A percentile compares a stretch with the other conserved stretches of the same genome.
Conservation (phyloP, 2,113 vertebrate species). For the Catharus minimus region DNA sequence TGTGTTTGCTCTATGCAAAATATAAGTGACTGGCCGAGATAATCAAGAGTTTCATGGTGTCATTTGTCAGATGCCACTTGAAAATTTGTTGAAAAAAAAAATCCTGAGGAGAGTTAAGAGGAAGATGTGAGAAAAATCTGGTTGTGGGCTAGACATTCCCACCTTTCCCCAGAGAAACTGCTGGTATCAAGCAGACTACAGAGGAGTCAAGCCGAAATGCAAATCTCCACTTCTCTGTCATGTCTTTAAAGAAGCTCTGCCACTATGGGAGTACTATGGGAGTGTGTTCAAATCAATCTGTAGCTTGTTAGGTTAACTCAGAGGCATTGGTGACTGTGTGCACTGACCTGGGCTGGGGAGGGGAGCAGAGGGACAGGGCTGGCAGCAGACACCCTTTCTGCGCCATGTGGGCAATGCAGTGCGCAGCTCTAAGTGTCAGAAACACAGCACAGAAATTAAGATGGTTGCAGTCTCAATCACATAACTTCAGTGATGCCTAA, state of each 20-base stretch:
- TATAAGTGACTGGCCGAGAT: neutral
- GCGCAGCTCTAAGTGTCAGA: neutral
- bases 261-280: neutral
- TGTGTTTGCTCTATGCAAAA: neutral
- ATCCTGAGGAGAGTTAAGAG: neutral
- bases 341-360: neutral
- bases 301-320: neutral
- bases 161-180: neutral
- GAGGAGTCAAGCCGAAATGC: neutral
- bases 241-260: neutral
- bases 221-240: neutral
- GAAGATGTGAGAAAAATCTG: neutral
- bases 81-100: neutral
- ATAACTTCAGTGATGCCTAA: neutral
- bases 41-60: rapidly evolving
- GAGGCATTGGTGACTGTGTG: neutral
- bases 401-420: rapidly evolving
- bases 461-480: neutral
- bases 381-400: neutral
- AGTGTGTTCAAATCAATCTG: neutral
- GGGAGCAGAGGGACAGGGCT: neutral
- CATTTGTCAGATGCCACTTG: neutral
- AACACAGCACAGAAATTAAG: neutral
- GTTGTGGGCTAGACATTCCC: neutral
- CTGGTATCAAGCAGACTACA: neutral